A percentile compares a stretch with the other conserved stretches of the same genome.
Evolutionary conservation across 2,113 vertebrate genomes (phyloP).

Genomic region (Cavia aperea): DNA sequence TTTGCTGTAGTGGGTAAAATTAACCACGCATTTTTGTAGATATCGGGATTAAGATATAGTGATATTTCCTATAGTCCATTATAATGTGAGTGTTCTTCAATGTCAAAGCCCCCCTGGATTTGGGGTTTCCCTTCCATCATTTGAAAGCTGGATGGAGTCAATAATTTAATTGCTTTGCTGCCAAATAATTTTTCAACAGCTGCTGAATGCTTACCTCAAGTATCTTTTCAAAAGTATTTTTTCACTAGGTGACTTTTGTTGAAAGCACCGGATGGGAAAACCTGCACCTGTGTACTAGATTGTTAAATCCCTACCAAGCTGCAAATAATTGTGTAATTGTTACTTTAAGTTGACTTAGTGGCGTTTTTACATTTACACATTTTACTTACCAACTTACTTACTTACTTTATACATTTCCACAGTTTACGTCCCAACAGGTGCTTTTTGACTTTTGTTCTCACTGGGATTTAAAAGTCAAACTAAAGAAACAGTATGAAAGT

Average conservation of each 20-base stretch:
- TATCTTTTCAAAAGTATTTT: neutral
- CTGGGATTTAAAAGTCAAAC: neutral
- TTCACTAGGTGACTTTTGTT: constrained; percentile 18
- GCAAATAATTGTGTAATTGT: neutral
- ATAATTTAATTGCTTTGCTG: constrained; percentile 8
- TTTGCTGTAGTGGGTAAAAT: neutral
- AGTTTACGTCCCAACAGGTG: neutral
- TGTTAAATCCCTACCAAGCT: neutral
- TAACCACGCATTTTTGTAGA: neutral
- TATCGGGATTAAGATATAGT: neutral
- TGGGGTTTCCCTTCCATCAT: neutral
- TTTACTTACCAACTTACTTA: no score
- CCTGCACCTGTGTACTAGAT: neutral
- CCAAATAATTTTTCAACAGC: neutral
- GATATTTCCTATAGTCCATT: constrained; percentile 12
- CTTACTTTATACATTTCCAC: neutral
- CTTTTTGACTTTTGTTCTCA: neutral
- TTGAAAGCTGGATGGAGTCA: neutral
- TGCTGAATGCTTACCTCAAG: neutral
- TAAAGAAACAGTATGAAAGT: neutral
- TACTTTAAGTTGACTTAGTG: neutral
- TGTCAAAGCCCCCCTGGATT: neutral
- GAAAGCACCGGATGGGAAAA: constrained; percentile 1
- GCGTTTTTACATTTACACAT: neutral
- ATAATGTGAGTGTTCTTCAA: neutral